Conservation (phyloP, 1,140 invertebrate species). For the Diorhabda sublineata region DNA sequence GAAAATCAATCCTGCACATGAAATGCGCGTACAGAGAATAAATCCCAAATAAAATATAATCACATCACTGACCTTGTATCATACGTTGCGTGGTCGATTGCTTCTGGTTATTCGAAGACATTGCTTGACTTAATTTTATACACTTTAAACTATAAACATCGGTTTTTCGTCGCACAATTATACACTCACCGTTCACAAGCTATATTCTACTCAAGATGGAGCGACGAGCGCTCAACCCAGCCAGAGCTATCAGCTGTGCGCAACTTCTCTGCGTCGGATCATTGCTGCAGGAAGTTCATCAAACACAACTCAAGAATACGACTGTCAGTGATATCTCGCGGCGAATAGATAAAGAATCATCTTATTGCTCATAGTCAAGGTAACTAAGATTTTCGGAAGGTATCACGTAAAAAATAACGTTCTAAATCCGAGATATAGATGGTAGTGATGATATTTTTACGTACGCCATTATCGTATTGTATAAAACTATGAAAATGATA, state of each 20-base stretch:
- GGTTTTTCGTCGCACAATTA: conserved; percentile 45
- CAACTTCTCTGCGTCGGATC: conserved; percentile 41
- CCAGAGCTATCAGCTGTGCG: conserved; percentile 44
- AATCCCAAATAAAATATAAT: conserved; percentile 15
- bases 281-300: conserved; percentile 28
- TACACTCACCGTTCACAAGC: conserved; percentile 47
- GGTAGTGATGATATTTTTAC: no score
- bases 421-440: no score
- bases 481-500: no score
- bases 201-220: conserved; percentile 50
- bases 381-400: no score
- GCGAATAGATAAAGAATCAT: not conserved
- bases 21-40: conserved; percentile 39
- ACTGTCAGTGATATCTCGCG: conserved; percentile 3
- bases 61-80: conserved; percentile 47
- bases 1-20: conserved; percentile 47
- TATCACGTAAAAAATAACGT: no score
- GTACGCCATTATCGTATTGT: no score
- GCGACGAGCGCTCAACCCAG: conserved; percentile 46
- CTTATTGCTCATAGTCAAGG: no score
- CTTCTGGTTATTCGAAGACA: conserved; percentile 49
- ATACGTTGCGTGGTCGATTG: conserved; percentile 49
- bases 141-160: conserved; percentile 50
- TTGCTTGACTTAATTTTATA: conserved; percentile 45
- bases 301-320: conserved; percentile 3